A percentile compares a stretch with the other conserved stretches of the same genome.
Conservation (phyloP, 1,140 invertebrate genomes). For the Brachystomella parvula region DNA sequence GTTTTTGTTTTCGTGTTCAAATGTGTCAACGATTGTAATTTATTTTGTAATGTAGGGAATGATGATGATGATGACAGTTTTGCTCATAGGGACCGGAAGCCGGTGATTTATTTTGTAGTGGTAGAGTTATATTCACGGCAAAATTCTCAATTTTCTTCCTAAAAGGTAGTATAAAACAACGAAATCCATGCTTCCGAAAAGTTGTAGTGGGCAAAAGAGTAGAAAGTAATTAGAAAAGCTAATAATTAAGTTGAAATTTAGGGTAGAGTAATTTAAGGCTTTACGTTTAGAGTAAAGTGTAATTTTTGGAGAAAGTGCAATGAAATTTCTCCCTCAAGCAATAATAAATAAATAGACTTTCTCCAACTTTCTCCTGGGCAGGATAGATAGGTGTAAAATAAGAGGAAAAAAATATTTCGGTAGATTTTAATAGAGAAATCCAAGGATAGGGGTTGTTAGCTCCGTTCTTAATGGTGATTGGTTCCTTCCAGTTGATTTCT, state of each 20-base stretch:
- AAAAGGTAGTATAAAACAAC: neutral
- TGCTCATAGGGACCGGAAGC: neutral
- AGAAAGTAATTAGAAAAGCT: neutral
- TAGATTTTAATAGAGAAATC: neutral
- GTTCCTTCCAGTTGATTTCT: neutral
- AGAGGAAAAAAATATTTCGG: neutral
- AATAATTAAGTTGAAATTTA: neutral
- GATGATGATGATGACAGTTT: neutral
- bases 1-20: conserved; percentile 14
- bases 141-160: too few species aligned
- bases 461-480: neutral
- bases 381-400: too few species aligned
- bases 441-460: neutral
- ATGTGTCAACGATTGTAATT: conserved; percentile 33
- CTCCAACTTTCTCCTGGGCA: too few species aligned
- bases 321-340: too few species aligned
- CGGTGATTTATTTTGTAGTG: neutral
- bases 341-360: too few species aligned
- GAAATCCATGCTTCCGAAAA: neutral
- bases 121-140: neutral
- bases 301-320: neutral
- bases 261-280: too few species aligned
- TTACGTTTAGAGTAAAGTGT: neutral
- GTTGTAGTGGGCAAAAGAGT: neutral
- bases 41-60: conserved; percentile 23